Percentiles rank a stretch among this genome's conserved stretches.
These are phyloP conservation scores for Ornithorhynchus anatinus DNA, from an alignment of 2,113 vertebrate genomes.

Conservation along the genomic window DNA sequence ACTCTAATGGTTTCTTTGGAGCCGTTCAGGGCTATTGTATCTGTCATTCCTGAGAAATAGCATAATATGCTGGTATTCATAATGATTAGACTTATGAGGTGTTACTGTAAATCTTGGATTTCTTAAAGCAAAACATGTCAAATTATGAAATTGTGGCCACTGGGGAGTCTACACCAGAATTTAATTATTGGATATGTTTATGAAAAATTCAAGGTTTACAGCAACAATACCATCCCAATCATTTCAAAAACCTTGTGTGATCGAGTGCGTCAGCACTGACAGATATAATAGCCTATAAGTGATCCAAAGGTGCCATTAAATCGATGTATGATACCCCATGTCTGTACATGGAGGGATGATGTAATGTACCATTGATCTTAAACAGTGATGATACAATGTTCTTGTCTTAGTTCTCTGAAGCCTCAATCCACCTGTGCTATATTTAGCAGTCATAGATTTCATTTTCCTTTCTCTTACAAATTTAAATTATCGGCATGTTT, in stretches of 20 bases:
- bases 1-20: neutral
- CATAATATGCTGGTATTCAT: neutral
- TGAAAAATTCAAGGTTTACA: neutral
- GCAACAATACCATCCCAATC: neutral
- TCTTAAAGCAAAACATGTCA: neutral
- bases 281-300: neutral
- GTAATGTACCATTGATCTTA: neutral
- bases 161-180: neutral
- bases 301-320: neutral
- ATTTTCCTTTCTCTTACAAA: no score
- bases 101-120: neutral
- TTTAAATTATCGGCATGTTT: no score
- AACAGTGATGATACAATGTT: neutral
- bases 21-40: neutral
- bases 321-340: neutral
- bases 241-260: neutral
- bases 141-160: neutral
- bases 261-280: neutral
- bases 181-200: neutral
- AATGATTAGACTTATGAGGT: neutral
- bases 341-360: neutral
- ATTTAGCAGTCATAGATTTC: neutral
- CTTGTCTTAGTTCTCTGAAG: no score
- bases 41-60: neutral
- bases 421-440: neutral